These are phyloP conservation scores for Altica lythri DNA, from an alignment of 2,888 invertebrate species.

Conservation along the genomic window DNA sequence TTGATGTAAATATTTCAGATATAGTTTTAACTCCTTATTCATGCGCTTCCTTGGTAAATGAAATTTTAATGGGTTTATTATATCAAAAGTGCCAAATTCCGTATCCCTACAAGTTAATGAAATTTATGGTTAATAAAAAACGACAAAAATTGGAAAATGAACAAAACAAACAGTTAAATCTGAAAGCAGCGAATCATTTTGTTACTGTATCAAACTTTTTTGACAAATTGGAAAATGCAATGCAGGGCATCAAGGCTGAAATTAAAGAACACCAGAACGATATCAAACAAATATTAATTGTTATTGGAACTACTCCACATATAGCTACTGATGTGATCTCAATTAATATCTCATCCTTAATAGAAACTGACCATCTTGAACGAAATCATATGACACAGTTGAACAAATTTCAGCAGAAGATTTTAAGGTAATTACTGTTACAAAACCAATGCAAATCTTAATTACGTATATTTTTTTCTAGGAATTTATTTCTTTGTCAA, in stretches of 20 bases:
- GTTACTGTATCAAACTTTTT: slow-evolving; percentile 46
- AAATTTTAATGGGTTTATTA: slow-evolving; percentile 62
- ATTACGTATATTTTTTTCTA: too few relatives aligned
- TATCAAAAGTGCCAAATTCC: slow-evolving; percentile 62
- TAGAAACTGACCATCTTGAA: slow-evolving; percentile 46
- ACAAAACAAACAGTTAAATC: slow-evolving; percentile 32
- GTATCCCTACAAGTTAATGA: slow-evolving; percentile 50
- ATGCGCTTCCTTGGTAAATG: slow-evolving; percentile 63
- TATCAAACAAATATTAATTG: slow-evolving; percentile 47
- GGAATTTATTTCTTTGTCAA: slow-evolving; percentile 47
- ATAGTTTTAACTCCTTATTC: slow-evolving; percentile 61
- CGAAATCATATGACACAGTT: slow-evolving; percentile 46
- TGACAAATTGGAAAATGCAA: slow-evolving; percentile 46
- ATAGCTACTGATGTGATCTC: slow-evolving; percentile 48
- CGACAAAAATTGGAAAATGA: slow-evolving; percentile 32
- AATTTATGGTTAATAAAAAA: slow-evolving; percentile 46
- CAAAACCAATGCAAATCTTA: too few relatives aligned
- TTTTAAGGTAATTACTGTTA: slow-evolving; percentile 50
- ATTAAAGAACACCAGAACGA: slow-evolving; percentile 39
- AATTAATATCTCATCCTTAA: slow-evolving; percentile 42
- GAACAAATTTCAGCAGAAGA: slow-evolving; percentile 46
- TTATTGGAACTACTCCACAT: slow-evolving; percentile 48
- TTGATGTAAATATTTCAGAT: slow-evolving; percentile 60
- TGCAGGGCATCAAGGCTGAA: slow-evolving; percentile 44
- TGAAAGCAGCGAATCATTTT: slow-evolving; percentile 45